phyloP scores from a whole-genome alignment of 2,113 vertebrate genomes.

The Thermophis baileyi region DNA sequence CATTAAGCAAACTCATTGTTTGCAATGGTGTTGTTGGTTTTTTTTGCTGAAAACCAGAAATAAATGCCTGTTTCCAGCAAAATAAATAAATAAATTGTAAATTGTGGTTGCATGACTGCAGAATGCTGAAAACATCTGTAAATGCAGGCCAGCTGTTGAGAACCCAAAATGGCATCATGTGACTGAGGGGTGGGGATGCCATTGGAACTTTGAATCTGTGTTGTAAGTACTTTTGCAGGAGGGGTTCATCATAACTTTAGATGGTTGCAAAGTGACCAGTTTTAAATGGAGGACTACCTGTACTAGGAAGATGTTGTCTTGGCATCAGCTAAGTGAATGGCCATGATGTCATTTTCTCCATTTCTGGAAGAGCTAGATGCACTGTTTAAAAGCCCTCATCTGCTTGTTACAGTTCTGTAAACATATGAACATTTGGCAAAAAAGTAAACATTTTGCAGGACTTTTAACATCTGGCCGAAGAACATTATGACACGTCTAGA shows the following conservation, averaged over 20 bases:
- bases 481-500: not conserved
- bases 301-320: not conserved
- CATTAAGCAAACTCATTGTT: not conserved
- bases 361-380: not conserved
- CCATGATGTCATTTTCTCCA: not conserved
- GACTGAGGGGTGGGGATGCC: not conserved
- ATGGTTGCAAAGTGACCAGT: not conserved
- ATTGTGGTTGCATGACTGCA: not conserved
- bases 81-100: not conserved
- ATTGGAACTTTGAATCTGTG: not conserved
- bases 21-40: not conserved
- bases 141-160: not conserved
- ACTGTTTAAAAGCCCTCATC: not conserved
- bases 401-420: not conserved
- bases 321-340: not conserved
- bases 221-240: not conserved
- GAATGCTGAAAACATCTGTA: not conserved
- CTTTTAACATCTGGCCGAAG: not conserved
- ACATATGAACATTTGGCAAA: not conserved
- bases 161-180: not conserved
- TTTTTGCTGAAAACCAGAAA: not conserved
- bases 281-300: not conserved
- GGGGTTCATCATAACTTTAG: not conserved
- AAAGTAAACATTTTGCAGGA: not conserved
- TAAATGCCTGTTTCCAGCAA: not conserved